Conservation (phyloP, 2,888 invertebrate species). For the Apodemia mormo region DNA sequence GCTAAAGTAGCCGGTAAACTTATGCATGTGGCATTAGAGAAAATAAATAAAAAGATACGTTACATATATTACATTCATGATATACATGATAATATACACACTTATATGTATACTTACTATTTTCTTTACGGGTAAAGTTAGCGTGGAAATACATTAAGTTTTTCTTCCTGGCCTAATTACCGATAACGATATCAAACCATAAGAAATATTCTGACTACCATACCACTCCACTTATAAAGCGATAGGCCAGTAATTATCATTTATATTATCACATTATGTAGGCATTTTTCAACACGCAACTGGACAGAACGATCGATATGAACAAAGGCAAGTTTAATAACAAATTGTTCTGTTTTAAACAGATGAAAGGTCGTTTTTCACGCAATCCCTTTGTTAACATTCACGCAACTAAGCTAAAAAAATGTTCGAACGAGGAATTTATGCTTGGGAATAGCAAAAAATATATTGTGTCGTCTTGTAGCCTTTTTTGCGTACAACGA, state of each 20-base stretch:
- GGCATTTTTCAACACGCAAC: slow-evolving; percentile 4
- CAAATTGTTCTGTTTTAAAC: slow-evolving; percentile 42
- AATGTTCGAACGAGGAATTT: slow-evolving; percentile 11
- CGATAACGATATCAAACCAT: slow-evolving; percentile 2
- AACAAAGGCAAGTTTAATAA: slow-evolving; percentile 34
- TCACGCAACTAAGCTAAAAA: slow-evolving; percentile 30
- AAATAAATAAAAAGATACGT: no score
- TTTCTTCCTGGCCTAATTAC: background rate
- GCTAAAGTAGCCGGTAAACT: no score
- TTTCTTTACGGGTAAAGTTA: background rate
- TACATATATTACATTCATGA: no score
- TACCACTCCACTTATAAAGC: slow-evolving; percentile 11
- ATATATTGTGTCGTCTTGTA: slow-evolving; percentile 3
- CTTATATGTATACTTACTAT: no score
- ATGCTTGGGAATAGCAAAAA: slow-evolving; percentile 1
- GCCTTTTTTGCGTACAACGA: background rate
- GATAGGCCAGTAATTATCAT: slow-evolving; percentile 15
- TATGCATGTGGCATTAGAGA: no score
- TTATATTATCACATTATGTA: slow-evolving; percentile 19
- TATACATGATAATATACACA: no score
- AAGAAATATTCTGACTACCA: background rate
- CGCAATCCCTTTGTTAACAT: slow-evolving; percentile 41
- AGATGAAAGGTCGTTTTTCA: slow-evolving; percentile 44
- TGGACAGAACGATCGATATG: slow-evolving; percentile 19
- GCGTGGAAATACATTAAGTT: background rate